Evolutionary conservation across 2,113 vertebrate species (phyloP).

Genomic region (Hirundichthys speculiger): DNA sequence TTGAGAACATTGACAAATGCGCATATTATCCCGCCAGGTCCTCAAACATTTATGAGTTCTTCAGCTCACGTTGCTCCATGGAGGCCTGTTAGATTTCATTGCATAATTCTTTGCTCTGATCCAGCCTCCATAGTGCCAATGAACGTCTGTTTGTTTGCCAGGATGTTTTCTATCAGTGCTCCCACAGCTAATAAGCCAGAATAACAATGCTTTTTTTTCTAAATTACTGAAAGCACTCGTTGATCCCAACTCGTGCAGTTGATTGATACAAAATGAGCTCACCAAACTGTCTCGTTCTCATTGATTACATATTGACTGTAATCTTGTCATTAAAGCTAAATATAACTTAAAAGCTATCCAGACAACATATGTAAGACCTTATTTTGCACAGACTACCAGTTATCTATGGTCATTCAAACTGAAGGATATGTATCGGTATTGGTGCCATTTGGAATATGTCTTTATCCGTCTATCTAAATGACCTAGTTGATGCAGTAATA

Average conservation of each 20-base stretch:
- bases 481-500: neutral
- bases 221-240: slow-evolving; percentile 48
- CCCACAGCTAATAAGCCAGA: slow-evolving; percentile 53
- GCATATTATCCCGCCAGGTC: slow-evolving; percentile 61
- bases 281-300: slow-evolving; percentile 16
- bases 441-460: slow-evolving; percentile 24
- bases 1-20: slow-evolving; percentile 43
- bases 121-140: slow-evolving; percentile 56
- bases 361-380: slow-evolving; percentile 5
- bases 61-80: slow-evolving; percentile 70
- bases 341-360: slow-evolving; percentile 1
- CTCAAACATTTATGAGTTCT: slow-evolving; percentile 79
- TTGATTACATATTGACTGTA: neutral
- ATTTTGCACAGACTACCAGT: slow-evolving; percentile 3
- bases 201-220: slow-evolving; percentile 56
- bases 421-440: slow-evolving; percentile 12
- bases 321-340: slow-evolving; percentile 12
- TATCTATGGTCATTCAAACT: slow-evolving; percentile 27
- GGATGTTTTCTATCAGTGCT: slow-evolving; percentile 58
- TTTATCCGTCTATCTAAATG: slow-evolving; percentile 9
- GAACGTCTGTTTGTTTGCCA: slow-evolving; percentile 65
- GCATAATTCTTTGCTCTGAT: slow-evolving; percentile 66
- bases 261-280: slow-evolving; percentile 38
- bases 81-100: slow-evolving; percentile 75
- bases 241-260: slow-evolving; percentile 41